Conservation (phyloP, 2,113 vertebrate species). For the Notarius quadriscutis region DNA sequence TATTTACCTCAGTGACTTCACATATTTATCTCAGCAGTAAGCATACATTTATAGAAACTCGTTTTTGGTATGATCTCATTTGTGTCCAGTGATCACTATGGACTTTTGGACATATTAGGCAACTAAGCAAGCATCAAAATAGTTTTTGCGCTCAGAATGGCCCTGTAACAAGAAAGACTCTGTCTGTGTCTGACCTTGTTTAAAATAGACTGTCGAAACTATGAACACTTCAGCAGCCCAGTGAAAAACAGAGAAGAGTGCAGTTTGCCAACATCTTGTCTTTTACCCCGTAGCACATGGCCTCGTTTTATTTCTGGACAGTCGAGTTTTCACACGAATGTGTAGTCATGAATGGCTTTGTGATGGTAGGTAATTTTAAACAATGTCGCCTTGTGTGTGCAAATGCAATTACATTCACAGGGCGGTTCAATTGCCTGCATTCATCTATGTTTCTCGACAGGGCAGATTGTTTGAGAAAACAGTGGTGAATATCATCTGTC, state of each 20-base stretch:
- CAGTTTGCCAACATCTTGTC: not conserved
- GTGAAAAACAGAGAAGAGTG: not conserved
- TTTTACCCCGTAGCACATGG: not conserved
- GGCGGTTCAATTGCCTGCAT: not conserved
- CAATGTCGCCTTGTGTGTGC: not conserved
- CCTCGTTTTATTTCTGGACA: conserved; percentile 14
- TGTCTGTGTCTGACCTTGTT: conserved; percentile 29
- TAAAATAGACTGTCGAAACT: conserved; percentile 12
- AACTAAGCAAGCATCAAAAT: not conserved
- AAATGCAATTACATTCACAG: conserved; percentile 6
- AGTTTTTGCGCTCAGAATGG: not conserved
- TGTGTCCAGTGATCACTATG: conserved; percentile 24
- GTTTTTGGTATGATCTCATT: conserved; percentile 29
- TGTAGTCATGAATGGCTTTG: conserved; percentile 1
- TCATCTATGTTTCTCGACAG: conserved; percentile 10
- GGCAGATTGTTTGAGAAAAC: not conserved
- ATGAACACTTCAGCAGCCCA: not conserved
- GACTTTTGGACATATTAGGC: conserved; percentile 45
- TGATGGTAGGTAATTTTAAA: conserved; percentile 31
- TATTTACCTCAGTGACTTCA: conserved; percentile 60
- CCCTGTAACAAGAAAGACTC: not conserved
- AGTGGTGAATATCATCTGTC: not conserved
- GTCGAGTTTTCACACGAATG: conserved; percentile 6
- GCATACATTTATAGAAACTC: conserved; percentile 47
- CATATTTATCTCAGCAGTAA: conserved; percentile 58